Evolutionary conservation across 2,888 invertebrate genomes (phyloP), one percentile per base, ranked within the genome.

Genomic region (Sphaeridia pumilis): DNA sequence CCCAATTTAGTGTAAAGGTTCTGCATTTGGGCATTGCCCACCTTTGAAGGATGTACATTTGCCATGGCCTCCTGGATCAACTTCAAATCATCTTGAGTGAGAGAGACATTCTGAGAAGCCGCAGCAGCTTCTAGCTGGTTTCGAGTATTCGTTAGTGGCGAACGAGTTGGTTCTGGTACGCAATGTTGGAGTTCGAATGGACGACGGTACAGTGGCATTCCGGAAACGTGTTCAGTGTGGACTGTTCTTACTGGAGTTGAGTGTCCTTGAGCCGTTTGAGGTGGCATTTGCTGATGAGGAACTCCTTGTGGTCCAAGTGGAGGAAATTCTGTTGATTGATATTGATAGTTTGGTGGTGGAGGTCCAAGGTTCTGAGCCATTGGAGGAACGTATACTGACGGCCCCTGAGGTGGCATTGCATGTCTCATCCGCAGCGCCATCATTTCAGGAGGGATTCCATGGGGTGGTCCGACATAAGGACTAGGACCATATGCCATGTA

Each of bases 11-110:
- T 22, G 3, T 31, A 21, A 22, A 49, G 31, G 31, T 12, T n/a
- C n/a, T n/a, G n/a, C n/a, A n/a, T n/a, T n/a, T n/a, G n/a, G n/a
- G n/a, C n/a, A n/a, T n/a, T 49, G 12, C 56, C 56, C 1, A 54
- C 56, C 1, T 28, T 26, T 31, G 58, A 55, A 22, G 56, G 49
- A 20, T 50, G 45, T 49, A 27, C 20, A 25, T 12, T n/a, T n/a
- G 17, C 17, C 26, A 20, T 20, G 25, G 14, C 24, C 10, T 17
- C 24, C 36, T 34, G 10, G 47, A 10, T 17, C 35, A 20, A 28
- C 14, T 34, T 22, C n/a, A 17, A 5, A 28, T 28, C 17, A 35
- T 35, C 20, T 25, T 28, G 5, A n/a, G 14, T 26, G 25, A 5
- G 38, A 7, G 2, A 12, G 41, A 25, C 36, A 26, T 14, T 5